Conservation (phyloP, 1,140 invertebrate species). For the Spodoptera frugiperda region DNA sequence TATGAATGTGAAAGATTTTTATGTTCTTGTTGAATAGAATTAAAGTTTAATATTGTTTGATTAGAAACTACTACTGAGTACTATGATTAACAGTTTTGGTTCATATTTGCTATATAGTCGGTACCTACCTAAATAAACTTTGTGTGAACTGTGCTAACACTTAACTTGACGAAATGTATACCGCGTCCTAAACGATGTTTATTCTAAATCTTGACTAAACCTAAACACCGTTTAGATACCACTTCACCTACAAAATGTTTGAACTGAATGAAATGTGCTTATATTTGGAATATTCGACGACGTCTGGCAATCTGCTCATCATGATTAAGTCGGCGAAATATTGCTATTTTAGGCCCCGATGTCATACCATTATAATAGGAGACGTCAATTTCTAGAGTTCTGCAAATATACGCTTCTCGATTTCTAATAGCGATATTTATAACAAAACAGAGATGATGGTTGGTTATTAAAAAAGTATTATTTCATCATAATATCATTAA, state of each 20-base stretch:
- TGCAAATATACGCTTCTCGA: background rate
- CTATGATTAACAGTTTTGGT: too few relatives aligned
- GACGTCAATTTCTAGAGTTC: background rate
- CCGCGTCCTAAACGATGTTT: slow-evolving; percentile 21
- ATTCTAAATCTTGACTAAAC: background rate
- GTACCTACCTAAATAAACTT: too few relatives aligned
- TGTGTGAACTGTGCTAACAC: slow-evolving; percentile 16
- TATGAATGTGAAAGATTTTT: too few relatives aligned
- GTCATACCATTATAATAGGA: background rate
- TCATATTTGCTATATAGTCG: too few relatives aligned
- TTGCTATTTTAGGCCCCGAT: background rate
- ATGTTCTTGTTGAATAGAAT: too few relatives aligned
- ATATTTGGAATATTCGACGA: background rate
- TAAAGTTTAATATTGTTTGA: too few relatives aligned
- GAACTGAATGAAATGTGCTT: background rate
- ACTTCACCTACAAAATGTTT: slow-evolving; percentile 3
- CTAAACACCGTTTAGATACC: background rate
- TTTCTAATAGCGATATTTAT: background rate
- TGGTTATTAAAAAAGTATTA: too few relatives aligned
- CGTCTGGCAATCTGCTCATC: background rate
- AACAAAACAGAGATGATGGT: too few relatives aligned
- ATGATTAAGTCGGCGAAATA: slow-evolving; percentile 7
- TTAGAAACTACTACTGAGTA: too few relatives aligned
- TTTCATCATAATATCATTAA: too few relatives aligned
- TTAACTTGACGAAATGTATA: background rate